Evolutionary conservation across 2,888 invertebrate genomes (phyloP).

Genomic region (Ectropis crepuscularia): DNA sequence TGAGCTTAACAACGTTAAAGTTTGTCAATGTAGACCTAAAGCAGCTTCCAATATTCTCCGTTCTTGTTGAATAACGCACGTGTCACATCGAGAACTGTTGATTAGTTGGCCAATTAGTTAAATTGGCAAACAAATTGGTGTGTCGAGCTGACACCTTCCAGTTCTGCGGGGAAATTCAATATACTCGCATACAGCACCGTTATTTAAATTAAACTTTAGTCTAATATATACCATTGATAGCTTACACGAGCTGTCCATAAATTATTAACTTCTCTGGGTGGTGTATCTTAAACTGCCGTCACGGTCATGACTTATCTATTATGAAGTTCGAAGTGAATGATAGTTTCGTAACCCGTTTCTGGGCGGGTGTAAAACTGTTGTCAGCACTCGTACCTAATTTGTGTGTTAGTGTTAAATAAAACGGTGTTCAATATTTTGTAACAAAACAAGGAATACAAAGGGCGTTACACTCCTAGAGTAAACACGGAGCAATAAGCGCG

Average conservation of each 20-base stretch:
- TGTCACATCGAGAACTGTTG: constrained; percentile 11
- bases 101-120: constrained; percentile 24
- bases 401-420: constrained; percentile 82
- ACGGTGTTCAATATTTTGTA: constrained; percentile 84
- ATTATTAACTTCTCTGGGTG: constrained; percentile 6
- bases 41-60: constrained; percentile 49
- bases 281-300: constrained; percentile 13
- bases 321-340: constrained; percentile 40
- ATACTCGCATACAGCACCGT: constrained; percentile 18
- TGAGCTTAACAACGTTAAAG: constrained; percentile 59
- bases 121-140: constrained; percentile 19
- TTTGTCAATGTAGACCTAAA: constrained; percentile 51
- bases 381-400: constrained; percentile 78
- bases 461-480: constrained; percentile 79
- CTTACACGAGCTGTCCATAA: background rate
- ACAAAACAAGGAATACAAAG: constrained; percentile 84
- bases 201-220: constrained; percentile 16
- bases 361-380: constrained; percentile 61
- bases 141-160: constrained; percentile 12
- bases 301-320: constrained; percentile 33
- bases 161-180: constrained; percentile 21
- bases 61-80: background rate
- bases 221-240: background rate
- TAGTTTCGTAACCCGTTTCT: constrained; percentile 62
- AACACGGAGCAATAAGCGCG: constrained; percentile 57